Conservation (phyloP, 2,888 invertebrate species). For the Stenchaetothrips biformis region DNA sequence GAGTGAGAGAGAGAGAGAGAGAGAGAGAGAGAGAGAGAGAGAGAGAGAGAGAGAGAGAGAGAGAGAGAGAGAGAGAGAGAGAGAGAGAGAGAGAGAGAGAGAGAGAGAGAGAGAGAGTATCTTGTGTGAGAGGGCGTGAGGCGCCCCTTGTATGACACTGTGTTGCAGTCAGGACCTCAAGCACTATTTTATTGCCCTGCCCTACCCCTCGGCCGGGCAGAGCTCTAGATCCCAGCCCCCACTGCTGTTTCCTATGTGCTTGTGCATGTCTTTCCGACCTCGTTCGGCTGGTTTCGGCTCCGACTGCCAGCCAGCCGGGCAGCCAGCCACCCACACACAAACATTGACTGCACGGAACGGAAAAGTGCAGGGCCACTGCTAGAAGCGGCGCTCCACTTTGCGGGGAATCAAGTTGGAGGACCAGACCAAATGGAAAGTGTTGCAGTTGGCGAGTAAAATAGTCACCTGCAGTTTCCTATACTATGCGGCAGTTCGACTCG, state of each 20-base stretch:
- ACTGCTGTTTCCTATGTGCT: conserved; percentile 1
- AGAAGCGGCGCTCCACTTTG: too few species aligned
- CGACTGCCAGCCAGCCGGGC: not conserved
- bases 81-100: not conserved
- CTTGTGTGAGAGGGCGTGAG: not conserved
- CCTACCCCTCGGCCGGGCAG: not conserved
- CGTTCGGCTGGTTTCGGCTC: not conserved
- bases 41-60: not conserved
- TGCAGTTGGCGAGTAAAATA: too few species aligned
- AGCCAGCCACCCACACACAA: not conserved
- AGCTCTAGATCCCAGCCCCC: not conserved
- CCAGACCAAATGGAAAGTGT: too few species aligned
- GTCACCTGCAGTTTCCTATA: too few species aligned
- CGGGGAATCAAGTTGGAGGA: too few species aligned
- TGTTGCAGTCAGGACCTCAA: conserved; percentile 24
- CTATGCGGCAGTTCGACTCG: too few species aligned
- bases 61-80: not conserved
- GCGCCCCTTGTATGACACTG: conserved; percentile 14
- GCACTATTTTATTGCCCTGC: conserved; percentile 15
- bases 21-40: not conserved
- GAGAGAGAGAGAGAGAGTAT: not conserved
- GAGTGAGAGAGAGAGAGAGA: not conserved
- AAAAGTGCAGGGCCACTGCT: not conserved
- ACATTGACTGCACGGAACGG: not conserved
- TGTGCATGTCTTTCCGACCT: conserved; percentile 3